Evolutionary conservation across 2,888 invertebrate species (phyloP).

Genomic region (Drepanosiphum platanoidis): DNA sequence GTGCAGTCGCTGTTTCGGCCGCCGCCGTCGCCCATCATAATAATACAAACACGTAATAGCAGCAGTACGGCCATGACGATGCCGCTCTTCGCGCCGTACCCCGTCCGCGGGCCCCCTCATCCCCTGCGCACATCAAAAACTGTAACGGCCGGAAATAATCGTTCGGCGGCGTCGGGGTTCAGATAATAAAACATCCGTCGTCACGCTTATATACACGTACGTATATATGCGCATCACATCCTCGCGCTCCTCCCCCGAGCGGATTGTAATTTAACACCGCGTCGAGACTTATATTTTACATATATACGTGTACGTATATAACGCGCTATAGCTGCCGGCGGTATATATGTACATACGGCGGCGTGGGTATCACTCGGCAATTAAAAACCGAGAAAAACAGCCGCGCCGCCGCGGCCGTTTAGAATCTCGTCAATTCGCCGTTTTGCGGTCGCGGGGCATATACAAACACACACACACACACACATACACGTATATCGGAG

Average conservation of each 20-base stretch:
- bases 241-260: slow-evolving; percentile 13
- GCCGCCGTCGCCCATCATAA: too few relatives aligned
- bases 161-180: not conserved
- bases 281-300: not conserved
- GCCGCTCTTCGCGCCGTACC: too few relatives aligned
- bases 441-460: slow-evolving; percentile 30
- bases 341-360: not conserved
- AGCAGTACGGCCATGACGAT: not conserved
- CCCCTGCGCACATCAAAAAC: not conserved
- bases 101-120: not conserved
- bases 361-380: not conserved
- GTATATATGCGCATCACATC: not conserved
- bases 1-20: too few relatives aligned
- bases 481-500: not conserved
- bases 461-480: not conserved
- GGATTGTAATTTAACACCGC: slow-evolving; percentile 48
- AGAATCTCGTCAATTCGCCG: slow-evolving; percentile 47
- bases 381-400: slow-evolving; percentile 53
- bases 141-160: not conserved
- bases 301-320: too few relatives aligned
- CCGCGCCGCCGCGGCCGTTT: slow-evolving; percentile 18
- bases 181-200: not conserved
- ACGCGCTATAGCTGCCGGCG: too few relatives aligned
- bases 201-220: not conserved
- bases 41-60: too few relatives aligned